These are phyloP conservation scores for Tipula vernalis DNA, from an alignment of 2,888 invertebrate species.

Conservation along the genomic window DNA sequence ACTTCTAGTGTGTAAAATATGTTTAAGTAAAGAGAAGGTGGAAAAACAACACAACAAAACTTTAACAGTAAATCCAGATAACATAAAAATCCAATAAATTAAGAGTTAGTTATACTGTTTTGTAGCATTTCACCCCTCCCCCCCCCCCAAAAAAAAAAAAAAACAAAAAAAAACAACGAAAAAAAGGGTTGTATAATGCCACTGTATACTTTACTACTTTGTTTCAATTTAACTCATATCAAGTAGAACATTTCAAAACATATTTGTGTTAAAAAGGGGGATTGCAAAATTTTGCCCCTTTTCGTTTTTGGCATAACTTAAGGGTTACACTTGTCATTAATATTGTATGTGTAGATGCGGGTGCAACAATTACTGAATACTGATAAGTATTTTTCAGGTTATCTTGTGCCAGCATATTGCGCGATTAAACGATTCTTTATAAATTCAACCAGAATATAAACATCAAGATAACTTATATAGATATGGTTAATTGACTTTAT, in stretches of 20 bases:
- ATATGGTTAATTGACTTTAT: too few relatives aligned
- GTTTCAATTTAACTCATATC: background rate
- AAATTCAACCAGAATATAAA: too few relatives aligned
- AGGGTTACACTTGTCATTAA: background rate
- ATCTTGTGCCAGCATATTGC: background rate
- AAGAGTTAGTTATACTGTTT: background rate
- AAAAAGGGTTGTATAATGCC: background rate
- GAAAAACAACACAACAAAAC: background rate
- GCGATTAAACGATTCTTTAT: too few relatives aligned
- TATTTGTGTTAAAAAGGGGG: background rate
- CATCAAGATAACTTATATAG: too few relatives aligned
- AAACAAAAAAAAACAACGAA: background rate
- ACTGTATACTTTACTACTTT: background rate
- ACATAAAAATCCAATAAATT: background rate
- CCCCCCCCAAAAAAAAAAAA: too few relatives aligned
- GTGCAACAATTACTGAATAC: background rate
- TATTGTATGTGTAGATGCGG: background rate
- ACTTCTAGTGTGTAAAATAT: background rate
- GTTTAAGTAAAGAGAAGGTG: background rate
- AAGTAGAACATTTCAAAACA: background rate
- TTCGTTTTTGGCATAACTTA: background rate
- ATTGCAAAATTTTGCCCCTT: background rate
- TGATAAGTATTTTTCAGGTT: background rate
- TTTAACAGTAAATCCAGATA: background rate
- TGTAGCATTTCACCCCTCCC: background rate